A percentile compares a stretch with the other conserved stretches of the same genome.
phyloP scores from a whole-genome alignment of 2,888 invertebrate species.

The Andricus quercusramuli region DNA sequence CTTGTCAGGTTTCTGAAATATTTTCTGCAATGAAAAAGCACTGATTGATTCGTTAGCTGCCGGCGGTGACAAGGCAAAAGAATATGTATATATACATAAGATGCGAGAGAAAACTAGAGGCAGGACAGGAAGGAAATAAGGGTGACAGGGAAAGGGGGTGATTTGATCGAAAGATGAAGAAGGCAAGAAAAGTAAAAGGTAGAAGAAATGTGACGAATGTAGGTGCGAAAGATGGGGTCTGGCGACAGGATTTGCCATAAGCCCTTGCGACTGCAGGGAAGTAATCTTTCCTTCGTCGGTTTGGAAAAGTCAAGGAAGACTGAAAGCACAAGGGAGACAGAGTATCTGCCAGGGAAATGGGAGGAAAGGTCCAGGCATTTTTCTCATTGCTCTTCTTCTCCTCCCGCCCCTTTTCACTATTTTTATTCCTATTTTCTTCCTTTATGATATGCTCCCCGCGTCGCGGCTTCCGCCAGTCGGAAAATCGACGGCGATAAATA shows the following conservation, averaged over 20 bases:
- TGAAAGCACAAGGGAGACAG: background rate
- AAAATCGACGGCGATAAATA: constrained; percentile 55
- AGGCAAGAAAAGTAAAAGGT: constrained; percentile 20
- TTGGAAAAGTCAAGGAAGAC: constrained; percentile 6
- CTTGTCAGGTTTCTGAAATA: background rate
- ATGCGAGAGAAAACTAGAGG: background rate
- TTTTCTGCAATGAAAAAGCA: background rate
- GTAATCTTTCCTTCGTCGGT: constrained; percentile 50
- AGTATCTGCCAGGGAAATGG: background rate
- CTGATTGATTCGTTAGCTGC: background rate
- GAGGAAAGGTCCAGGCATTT: constrained; percentile 16
- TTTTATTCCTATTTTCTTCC: constrained; percentile 26
- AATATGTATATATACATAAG: background rate
- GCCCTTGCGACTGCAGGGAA: constrained; percentile 41
- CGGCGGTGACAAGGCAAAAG: background rate
- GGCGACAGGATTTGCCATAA: constrained; percentile 30
- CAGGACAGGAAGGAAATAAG: background rate
- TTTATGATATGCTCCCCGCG: constrained; percentile 17
- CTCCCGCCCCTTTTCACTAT: background rate
- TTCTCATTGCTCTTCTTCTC: background rate
- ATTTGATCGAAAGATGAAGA: constrained; percentile 24
- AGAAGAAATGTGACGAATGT: constrained; percentile 36
- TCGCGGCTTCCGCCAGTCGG: constrained; percentile 31
- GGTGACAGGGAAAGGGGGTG: background rate
- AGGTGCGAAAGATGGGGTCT: constrained; percentile 34